These are phyloP conservation scores for Cosmia trapezina DNA, from an alignment of 2,888 invertebrate genomes.

Conservation along the genomic window DNA sequence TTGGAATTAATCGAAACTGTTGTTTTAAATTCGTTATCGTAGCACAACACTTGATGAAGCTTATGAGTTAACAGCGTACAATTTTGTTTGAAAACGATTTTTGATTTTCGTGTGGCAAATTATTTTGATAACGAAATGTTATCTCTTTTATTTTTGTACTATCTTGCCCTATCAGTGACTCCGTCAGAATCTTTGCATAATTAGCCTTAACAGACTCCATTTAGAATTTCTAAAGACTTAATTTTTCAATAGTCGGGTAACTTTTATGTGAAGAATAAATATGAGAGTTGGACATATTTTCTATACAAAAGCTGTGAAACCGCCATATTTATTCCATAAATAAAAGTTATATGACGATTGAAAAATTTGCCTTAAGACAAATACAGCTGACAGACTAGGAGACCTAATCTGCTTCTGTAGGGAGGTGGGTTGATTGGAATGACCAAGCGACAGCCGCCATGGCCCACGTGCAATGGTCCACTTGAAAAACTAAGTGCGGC, in stretches of 20 bases:
- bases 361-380: too few relatives aligned
- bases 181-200: background rate
- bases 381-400: background rate
- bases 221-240: background rate
- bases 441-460: too few relatives aligned
- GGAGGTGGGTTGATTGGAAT: too few relatives aligned
- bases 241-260: too few relatives aligned
- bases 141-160: background rate
- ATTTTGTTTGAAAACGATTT: background rate
- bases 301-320: too few relatives aligned
- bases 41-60: conserved; percentile 2
- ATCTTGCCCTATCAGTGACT: background rate
- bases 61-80: background rate
- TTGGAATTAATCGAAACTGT: conserved; percentile 27
- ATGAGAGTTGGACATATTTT: too few relatives aligned
- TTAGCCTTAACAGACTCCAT: background rate
- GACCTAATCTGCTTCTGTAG: background rate
- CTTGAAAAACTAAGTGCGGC: background rate
- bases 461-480: background rate
- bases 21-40: conserved; percentile 37
- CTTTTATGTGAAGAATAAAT: too few relatives aligned
- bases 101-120: background rate
- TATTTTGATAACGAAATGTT: background rate
- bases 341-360: too few relatives aligned
- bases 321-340: too few relatives aligned